Percentiles rank a stretch among this genome's conserved stretches.
Conservation (phyloP, 2,888 invertebrate genomes). For the Hirudinaria manillensis region DNA sequence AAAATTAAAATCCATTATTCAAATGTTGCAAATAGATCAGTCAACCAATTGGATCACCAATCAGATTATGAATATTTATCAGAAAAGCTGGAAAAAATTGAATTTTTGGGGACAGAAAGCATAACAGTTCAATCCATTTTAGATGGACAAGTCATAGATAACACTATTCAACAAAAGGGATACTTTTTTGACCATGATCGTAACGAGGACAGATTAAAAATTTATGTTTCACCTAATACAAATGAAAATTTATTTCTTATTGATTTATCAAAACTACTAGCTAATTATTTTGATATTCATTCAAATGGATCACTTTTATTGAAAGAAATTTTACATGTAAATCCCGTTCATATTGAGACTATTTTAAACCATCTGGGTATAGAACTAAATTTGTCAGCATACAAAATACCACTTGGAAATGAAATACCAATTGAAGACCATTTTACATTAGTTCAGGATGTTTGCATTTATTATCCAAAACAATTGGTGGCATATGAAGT, state of each 20-base stretch:
- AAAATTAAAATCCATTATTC: not conserved
- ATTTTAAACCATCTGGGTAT: not conserved
- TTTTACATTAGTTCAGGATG: constrained; percentile 9
- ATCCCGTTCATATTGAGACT: not conserved
- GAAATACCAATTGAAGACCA: constrained; percentile 12
- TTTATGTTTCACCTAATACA: not conserved
- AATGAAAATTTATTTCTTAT: not conserved
- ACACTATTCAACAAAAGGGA: not conserved
- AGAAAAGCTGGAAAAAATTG: not conserved
- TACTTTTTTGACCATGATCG: not conserved
- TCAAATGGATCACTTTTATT: not conserved
- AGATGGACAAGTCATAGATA: not conserved
- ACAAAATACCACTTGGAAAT: not conserved
- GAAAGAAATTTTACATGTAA: not conserved
- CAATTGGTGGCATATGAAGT: constrained; percentile 17
- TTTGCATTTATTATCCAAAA: not conserved
- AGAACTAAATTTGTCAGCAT: not conserved
- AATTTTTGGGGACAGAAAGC: not conserved
- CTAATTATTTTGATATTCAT: not conserved
- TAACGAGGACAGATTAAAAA: not conserved
- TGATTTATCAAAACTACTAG: not conserved
- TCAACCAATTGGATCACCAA: not conserved
- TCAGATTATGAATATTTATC: not conserved
- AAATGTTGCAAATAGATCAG: not conserved
- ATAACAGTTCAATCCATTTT: not conserved